These are phyloP conservation scores for Sinonovacula constricta DNA, from an alignment of 1,140 invertebrate species.

Conservation along the genomic window DNA sequence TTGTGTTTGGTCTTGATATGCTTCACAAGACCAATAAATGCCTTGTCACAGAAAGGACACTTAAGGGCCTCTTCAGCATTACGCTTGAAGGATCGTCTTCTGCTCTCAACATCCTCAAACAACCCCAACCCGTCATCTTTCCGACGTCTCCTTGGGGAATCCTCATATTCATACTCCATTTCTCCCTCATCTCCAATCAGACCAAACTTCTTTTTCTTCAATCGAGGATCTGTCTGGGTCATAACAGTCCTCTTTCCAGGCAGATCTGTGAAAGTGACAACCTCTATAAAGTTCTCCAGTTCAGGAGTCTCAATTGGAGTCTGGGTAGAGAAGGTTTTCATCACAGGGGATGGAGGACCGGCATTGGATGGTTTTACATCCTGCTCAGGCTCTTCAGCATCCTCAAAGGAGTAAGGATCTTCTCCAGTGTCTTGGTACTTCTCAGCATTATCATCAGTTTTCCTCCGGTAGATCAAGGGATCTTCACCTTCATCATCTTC, in stretches of 20 bases:
- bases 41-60: constrained; percentile 76
- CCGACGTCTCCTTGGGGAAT: constrained; percentile 56
- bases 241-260: constrained; percentile 71
- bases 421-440: background rate
- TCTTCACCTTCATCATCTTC: constrained; percentile 42
- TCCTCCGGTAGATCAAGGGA: constrained; percentile 31
- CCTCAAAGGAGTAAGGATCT: constrained; percentile 42
- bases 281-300: constrained; percentile 68
- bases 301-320: constrained; percentile 61
- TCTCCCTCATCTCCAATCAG: constrained; percentile 68
- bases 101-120: constrained; percentile 73
- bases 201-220: constrained; percentile 76
- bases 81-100: constrained; percentile 68
- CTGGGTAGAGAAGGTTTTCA: constrained; percentile 62
- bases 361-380: constrained; percentile 40
- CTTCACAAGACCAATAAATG: constrained; percentile 75
- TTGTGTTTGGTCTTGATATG: constrained; percentile 75
- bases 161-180: constrained; percentile 60
- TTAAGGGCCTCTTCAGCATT: constrained; percentile 75
- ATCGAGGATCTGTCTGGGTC: constrained; percentile 73
- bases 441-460: constrained; percentile 18
- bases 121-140: constrained; percentile 71
- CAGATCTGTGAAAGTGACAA: constrained; percentile 70
- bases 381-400: constrained; percentile 44
- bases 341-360: constrained; percentile 36